These are phyloP conservation scores for Martes martes DNA, from an alignment of 2,113 vertebrate species.

Conservation along the genomic window DNA sequence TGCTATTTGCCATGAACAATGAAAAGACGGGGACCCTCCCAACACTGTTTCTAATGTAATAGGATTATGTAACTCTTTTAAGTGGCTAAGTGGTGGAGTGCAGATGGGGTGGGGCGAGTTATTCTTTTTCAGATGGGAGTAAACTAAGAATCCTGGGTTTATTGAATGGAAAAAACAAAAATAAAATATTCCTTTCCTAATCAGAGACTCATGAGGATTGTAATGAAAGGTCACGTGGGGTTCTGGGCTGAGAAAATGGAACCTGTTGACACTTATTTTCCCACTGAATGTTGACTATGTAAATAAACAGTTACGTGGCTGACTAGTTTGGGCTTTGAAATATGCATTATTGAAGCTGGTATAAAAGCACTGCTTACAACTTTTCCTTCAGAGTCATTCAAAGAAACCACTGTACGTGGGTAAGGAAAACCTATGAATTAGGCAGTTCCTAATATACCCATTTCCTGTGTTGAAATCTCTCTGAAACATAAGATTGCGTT, in stretches of 20 bases:
- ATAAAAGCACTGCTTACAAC: slow-evolving; percentile 47
- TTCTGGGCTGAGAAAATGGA: slow-evolving; percentile 30
- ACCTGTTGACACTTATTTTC: slow-evolving; percentile 65
- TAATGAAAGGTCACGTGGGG: slow-evolving; percentile 68
- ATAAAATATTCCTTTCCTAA: slow-evolving; percentile 60
- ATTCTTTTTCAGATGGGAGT: neutral
- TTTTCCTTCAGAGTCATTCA: slow-evolving; percentile 67
- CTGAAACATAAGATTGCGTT: slow-evolving; percentile 74
- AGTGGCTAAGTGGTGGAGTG: neutral
- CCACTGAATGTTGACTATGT: slow-evolving; percentile 70
- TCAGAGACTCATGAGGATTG: slow-evolving; percentile 56
- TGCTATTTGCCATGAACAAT: neutral
- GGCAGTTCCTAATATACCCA: slow-evolving; percentile 65
- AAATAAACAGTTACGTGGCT: slow-evolving; percentile 74
- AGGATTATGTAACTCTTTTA: neutral
- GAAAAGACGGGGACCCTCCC: neutral
- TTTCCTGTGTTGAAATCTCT: slow-evolving; percentile 77
- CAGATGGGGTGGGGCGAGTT: no score
- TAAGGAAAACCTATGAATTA: slow-evolving; percentile 70
- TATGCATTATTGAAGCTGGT: slow-evolving; percentile 59
- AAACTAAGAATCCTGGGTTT: neutral
- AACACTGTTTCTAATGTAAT: neutral
- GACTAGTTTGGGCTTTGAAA: slow-evolving; percentile 60
- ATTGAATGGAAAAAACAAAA: neutral
- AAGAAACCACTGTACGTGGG: slow-evolving; percentile 68